phyloP scores from a whole-genome alignment of 37 sponge, comb jelly and placozoan species.

The Beroe ovata region DNA sequence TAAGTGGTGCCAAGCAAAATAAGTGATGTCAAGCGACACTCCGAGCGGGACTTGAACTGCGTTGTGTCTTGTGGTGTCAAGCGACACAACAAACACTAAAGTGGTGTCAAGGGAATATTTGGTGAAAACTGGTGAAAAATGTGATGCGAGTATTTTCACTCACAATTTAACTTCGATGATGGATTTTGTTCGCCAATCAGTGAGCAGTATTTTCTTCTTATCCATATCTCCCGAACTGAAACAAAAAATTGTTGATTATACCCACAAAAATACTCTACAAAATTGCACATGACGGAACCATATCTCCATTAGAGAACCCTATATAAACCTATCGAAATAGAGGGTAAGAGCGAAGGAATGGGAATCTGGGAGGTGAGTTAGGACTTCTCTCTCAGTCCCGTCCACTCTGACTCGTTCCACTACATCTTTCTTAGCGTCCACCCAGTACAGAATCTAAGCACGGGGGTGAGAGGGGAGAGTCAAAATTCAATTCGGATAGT shows the following conservation, averaged over 20 bases:
- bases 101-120: no score
- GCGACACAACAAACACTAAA: no score
- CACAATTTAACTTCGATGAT: conserved; percentile 15
- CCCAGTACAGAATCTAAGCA: conserved; percentile 62
- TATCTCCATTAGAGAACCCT: background rate
- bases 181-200: conserved; percentile 44
- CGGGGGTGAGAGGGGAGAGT: no score
- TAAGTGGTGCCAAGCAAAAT: no score
- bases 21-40: no score
- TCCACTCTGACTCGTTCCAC: conserved; percentile 31
- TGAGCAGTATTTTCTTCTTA: background rate
- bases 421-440: conserved; percentile 41
- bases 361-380: background rate
- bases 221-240: background rate
- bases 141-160: no score
- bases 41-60: no score
- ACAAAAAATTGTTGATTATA: background rate
- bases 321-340: conserved; percentile 7
- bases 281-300: no score
- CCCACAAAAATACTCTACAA: background rate
- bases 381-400: background rate
- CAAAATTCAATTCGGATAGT: no score
- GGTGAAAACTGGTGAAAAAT: no score
- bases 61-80: no score
- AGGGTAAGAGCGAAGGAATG: conserved; percentile 46